These are phyloP conservation scores for Sturnira hondurensis DNA, from an alignment of 2,113 vertebrate genomes.

Conservation along the genomic window DNA sequence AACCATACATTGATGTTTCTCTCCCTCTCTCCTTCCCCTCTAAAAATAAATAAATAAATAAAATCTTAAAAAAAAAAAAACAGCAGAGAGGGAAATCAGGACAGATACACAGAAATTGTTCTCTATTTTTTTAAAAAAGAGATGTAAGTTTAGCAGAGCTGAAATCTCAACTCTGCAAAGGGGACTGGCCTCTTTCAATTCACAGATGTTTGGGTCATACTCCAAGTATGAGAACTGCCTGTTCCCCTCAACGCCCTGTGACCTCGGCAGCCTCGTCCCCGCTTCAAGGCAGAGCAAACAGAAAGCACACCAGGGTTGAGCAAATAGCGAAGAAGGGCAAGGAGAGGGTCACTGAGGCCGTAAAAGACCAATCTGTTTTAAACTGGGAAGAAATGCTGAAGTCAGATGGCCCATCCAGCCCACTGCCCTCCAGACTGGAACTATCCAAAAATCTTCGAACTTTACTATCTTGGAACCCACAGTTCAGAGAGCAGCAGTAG, in stretches of 20 bases:
- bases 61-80: too few relatives aligned
- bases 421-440: neutral
- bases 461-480: neutral
- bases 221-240: conserved; percentile 60
- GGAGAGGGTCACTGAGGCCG: neutral
- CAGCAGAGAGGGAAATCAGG: neutral
- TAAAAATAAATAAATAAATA: too few relatives aligned
- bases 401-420: neutral
- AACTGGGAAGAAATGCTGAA: neutral
- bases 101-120: neutral
- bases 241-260: conserved; percentile 49
- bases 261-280: neutral
- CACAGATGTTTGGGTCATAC: conserved; percentile 68
- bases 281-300: conserved; percentile 31
- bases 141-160: neutral
- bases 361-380: neutral
- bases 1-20: too few relatives aligned
- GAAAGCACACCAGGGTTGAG: neutral
- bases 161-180: conserved; percentile 14
- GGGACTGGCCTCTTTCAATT: neutral
- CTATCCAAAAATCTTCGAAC: conserved; percentile 2
- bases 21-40: too few relatives aligned
- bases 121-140: neutral
- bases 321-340: neutral
- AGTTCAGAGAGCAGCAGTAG: neutral